Evolutionary conservation across 2,113 vertebrate genomes (phyloP).

Genomic region (Anser brachyrhynchus): DNA sequence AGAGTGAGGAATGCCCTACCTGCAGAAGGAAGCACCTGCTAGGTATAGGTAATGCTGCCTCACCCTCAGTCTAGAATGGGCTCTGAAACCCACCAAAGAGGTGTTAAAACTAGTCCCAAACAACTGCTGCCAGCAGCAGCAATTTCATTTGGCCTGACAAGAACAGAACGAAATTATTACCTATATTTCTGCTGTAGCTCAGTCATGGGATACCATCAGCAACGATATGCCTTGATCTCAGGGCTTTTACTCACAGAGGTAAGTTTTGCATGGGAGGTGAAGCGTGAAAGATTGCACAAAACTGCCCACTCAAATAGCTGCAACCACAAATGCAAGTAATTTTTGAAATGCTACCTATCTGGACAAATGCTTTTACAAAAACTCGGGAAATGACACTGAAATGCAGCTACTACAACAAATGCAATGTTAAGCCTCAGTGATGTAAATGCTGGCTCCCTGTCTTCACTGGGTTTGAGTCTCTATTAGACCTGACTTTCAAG

Average conservation of each 20-base stretch:
- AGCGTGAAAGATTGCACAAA: slow-evolving; percentile 7
- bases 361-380: slow-evolving; percentile 53
- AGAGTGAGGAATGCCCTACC: not conserved
- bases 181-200: not conserved
- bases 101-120: not conserved
- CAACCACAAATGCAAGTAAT: slow-evolving; percentile 58
- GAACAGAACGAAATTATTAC: not conserved
- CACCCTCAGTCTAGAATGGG: not conserved
- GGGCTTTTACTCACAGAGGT: not conserved
- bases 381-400: slow-evolving; percentile 27
- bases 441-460: not conserved
- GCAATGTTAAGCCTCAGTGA: not conserved
- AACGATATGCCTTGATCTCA: slow-evolving; percentile 2
- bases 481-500: not conserved
- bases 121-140: not conserved
- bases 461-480: not conserved
- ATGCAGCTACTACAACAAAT: not conserved
- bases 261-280: slow-evolving; percentile 21
- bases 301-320: slow-evolving; percentile 46
- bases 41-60: not conserved
- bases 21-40: not conserved
- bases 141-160: not conserved
- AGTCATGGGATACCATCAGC: not conserved
- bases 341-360: slow-evolving; percentile 62
- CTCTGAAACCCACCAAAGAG: not conserved